Conservation (phyloP, 2,797 vertebrate genomes). For the Ficedula albicollis region DNA sequence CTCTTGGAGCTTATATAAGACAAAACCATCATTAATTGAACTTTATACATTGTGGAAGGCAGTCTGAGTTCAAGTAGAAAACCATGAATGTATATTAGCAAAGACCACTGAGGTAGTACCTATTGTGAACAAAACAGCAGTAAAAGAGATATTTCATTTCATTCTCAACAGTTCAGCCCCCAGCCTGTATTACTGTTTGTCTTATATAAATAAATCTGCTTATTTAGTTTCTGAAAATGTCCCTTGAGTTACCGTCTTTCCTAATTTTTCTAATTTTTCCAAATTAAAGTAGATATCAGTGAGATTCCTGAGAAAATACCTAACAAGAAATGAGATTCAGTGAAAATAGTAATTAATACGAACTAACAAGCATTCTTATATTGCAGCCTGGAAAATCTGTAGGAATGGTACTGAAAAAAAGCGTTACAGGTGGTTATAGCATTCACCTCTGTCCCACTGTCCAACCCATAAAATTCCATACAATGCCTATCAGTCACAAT, state of each 20-base stretch:
- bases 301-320: background rate
- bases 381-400: background rate
- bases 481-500: background rate
- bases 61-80: background rate
- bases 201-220: background rate
- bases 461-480: background rate
- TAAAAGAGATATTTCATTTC: background rate
- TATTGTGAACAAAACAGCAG: background rate
- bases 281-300: background rate
- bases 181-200: background rate
- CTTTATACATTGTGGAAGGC: background rate
- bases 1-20: background rate
- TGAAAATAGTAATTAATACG: background rate
- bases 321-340: background rate
- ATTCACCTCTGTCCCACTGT: background rate
- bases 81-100: background rate
- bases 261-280: background rate
- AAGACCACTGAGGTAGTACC: background rate
- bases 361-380: background rate
- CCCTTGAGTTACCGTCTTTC: background rate
- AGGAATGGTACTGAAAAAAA: background rate
- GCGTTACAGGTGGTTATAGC: background rate
- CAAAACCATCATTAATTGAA: background rate
- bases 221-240: background rate
- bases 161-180: background rate